Evolutionary conservation across 2,113 vertebrate species (phyloP), one percentile per base, ranked within the genome.

Genomic region (Thalassoma bifasciatum): DNA sequence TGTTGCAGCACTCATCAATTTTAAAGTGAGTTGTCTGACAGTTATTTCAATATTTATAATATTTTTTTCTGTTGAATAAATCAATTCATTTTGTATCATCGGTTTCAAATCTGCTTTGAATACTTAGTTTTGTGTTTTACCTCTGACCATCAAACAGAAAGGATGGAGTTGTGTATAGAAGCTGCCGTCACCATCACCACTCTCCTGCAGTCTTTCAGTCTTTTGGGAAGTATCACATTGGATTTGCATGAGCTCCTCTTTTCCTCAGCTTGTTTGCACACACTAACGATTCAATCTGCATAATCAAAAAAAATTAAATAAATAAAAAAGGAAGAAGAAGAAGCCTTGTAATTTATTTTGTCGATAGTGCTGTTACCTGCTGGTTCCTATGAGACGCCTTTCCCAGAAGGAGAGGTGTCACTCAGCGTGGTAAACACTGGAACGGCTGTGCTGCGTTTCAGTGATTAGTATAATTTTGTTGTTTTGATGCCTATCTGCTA

Each of bases 231-330:
- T 37, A 49, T 74, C 77, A 64, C 75, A 57, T 72, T 64, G 58
- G 19, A 82, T 82, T 87, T 74, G 80, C 75, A 77, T 81, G 65
- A 82, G 59, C 72, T 66, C 23, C 11, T 47, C 3, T 64, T 52
- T 69, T 14, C 14, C 30, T 23, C 19, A 10, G 8, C 53, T 53
- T 57, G 67, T 77, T 75, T 81, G 70, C 77, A 79, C 82, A 26
- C 26, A 72, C 61, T 81, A 80, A 86, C 61, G 24, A 83, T 67
- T 64, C 64, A 67, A 57, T 81, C 53, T 88, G 67, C 79, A 74
- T 85, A 70, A 67, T 79, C 2, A 72, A 49, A 68, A 66, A 50
- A 16, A n/a, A n/a, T n/a, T n/a, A n/a, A n/a, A n/a, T n/a, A n/a
- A 70, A 67, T 79, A 2, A 72, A 49, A 68, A 66, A 50, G 12